phyloP scores from a whole-genome alignment of 2,888 invertebrate genomes.

The Lomographa bimaculata region DNA sequence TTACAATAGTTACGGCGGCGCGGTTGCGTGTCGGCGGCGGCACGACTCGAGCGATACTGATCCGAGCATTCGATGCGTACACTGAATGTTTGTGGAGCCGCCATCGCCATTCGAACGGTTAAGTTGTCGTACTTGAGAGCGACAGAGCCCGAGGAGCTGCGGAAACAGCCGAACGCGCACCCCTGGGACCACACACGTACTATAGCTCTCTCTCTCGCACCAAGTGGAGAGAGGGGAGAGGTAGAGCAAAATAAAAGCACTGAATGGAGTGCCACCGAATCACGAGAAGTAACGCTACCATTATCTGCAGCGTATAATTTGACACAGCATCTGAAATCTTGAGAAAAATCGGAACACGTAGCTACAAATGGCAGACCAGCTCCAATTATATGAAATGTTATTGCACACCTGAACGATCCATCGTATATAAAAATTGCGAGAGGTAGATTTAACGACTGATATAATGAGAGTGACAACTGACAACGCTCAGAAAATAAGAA shows the following conservation, averaged over 20 bases:
- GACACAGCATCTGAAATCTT: conserved; percentile 36
- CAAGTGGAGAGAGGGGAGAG: conserved; percentile 54
- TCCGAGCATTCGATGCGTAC: conserved; percentile 57
- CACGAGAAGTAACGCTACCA: conserved; percentile 49
- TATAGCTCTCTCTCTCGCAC: conserved; percentile 60
- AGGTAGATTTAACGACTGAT: neutral
- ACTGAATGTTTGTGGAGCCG: conserved; percentile 80
- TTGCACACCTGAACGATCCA: neutral
- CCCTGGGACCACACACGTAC: conserved; percentile 78
- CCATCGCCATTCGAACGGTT: conserved; percentile 79
- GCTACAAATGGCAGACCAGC: conserved; percentile 2
- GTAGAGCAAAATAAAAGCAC: conserved; percentile 73
- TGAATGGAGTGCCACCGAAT: conserved; percentile 67
- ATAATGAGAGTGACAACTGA: conserved; percentile 5
- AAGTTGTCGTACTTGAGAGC: conserved; percentile 76
- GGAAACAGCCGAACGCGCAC: conserved; percentile 58
- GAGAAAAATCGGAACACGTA: conserved; percentile 25
- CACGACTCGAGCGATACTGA: conserved; percentile 77
- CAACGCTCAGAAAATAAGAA: neutral
- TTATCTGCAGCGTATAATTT: conserved; percentile 43
- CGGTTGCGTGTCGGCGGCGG: conserved; percentile 60
- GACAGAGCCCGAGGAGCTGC: conserved; percentile 60
- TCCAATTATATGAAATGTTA: conserved; percentile 6
- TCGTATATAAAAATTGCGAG: no score
- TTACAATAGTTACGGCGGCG: conserved; percentile 50